Evolutionary conservation across 2,113 vertebrate species (phyloP), one percentile per base, ranked within the genome.

Genomic region (Amphilophus citrinellus): DNA sequence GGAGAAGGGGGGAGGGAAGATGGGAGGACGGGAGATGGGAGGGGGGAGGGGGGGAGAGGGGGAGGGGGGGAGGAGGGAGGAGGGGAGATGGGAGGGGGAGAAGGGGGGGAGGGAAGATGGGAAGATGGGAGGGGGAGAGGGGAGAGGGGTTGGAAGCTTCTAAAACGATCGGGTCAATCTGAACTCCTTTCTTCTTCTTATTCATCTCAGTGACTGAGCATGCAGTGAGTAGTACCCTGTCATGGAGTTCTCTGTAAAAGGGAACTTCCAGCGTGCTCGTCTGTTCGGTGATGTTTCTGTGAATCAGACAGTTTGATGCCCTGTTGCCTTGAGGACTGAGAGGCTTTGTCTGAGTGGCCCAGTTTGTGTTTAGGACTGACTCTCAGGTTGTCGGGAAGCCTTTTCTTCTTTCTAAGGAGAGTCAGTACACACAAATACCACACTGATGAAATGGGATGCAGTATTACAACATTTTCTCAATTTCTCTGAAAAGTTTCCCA

Each of bases 261-360:
- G 66, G 18, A 61, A 37, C 32, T n/a, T 2, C 30, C 30, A 30
- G 37, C 62, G 2, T 6, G 24, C 39, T 56, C 3, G 30, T 30
- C 27, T 17, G 3, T 27, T 68, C 57, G 59, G 3, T 35, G 9
- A 39, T 18, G 17, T 71, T 10, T 78, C 30, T 66, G 61, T 68
- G 61, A 27, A 42, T 7, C 32, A 68, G 37, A 79, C 44, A 47
- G n/a, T 57, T 71, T 59, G 10, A 76, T n/a, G 35, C 14, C 27
- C 15, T 1, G 76, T 82, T 77, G 30, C 76, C 58, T 14, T 83
- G 77, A 53, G 53, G 13, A 37, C 61, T 3, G 11, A 24, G 5
- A 50, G 71, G 58, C 65, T 63, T 59, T n/a, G 53, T 89, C 53
- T 61, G 50, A 61, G 42, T 50, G 50, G 59, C n/a, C 59, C 20